phyloP scores from a whole-genome alignment of 1,140 invertebrate species.

The Anagrus nilaparvatae region DNA sequence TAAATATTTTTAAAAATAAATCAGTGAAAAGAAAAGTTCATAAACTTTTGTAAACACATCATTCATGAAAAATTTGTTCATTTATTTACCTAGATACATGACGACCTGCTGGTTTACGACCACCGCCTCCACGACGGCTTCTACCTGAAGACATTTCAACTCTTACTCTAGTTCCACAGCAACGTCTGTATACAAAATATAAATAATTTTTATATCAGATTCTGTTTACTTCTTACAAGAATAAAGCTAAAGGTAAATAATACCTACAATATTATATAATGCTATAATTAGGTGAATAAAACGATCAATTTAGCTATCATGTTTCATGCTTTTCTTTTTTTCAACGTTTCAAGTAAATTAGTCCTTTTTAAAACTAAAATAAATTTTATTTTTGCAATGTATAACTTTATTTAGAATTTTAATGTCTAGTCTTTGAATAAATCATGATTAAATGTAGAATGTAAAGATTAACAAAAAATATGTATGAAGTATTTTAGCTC shows the following conservation, averaged over 20 bases:
- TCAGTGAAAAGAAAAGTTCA: background rate
- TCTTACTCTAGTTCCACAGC: constrained; percentile 72
- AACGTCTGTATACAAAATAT: constrained; percentile 48
- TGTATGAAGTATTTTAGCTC: no score
- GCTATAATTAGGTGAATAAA: background rate
- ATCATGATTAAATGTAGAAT: no score
- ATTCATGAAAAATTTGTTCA: background rate
- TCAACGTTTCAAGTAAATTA: no score
- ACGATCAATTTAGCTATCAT: constrained; percentile 2
- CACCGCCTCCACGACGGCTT: constrained; percentile 59
- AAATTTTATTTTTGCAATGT: no score
- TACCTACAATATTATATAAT: background rate
- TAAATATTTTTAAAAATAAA: background rate
- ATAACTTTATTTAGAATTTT: no score
- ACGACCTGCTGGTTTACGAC: constrained; percentile 41
- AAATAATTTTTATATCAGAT: no score
- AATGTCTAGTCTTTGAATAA: no score
- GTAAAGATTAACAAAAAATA: no score
- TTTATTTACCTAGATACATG: constrained; percentile 42
- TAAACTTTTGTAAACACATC: no score
- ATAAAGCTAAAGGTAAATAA: background rate
- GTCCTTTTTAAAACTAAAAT: no score
- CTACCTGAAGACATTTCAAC: constrained; percentile 83
- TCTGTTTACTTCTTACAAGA: background rate
- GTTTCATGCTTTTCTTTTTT: constrained; percentile 1